Percentiles rank a stretch among this genome's conserved stretches.
Evolutionary conservation across 2,797 vertebrate genomes (phyloP).

Genomic region (Paguma larvata): DNA sequence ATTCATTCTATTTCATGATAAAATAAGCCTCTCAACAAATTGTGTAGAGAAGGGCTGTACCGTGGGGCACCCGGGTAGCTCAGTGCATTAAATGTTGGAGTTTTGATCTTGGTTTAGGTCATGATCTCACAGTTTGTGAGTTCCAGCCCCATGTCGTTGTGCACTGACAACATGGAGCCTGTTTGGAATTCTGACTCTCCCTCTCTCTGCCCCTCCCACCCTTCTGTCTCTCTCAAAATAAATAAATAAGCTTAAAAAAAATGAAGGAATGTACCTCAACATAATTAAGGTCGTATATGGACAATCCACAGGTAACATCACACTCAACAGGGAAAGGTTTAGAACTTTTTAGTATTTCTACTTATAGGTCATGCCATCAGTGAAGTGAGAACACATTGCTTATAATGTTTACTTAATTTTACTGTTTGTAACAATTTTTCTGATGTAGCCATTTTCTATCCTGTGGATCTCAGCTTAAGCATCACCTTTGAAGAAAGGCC

Average conservation of each 20-base stretch:
- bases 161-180: no score
- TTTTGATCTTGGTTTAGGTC: no score
- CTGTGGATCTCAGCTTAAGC: not conserved
- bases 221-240: no score
- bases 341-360: not conserved
- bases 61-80: no score
- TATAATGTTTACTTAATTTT: not conserved
- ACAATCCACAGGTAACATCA: not conserved
- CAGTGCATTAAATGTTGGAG: no score
- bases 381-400: not conserved
- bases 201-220: no score
- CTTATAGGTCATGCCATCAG: not conserved
- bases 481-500: not conserved
- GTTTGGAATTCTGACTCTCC: no score
- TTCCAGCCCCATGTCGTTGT: no score
- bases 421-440: not conserved
- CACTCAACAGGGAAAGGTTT: not conserved
- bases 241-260: no score
- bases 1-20: not conserved
- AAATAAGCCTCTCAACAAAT: not conserved
- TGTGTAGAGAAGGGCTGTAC: not conserved
- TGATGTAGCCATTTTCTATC: not conserved
- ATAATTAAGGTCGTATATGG: not conserved
- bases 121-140: no score
- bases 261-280: not conserved